Conservation (phyloP, 1,140 invertebrate species). For the Schmidtea mediterranea region DNA sequence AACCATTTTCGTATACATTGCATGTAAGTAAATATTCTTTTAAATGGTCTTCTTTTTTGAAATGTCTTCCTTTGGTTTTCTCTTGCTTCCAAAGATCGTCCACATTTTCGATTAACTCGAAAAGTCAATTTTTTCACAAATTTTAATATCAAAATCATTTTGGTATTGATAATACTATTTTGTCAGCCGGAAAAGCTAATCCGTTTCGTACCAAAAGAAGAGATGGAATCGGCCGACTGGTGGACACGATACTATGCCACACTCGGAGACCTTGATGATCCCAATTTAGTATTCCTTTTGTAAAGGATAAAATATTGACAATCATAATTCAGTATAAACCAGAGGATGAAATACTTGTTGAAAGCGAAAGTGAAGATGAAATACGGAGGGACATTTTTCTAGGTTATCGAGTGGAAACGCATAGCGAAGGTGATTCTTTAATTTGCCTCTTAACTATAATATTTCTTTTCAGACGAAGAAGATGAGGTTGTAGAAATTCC, state of each 20-base stretch:
- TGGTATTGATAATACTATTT: no score
- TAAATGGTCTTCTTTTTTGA: no score
- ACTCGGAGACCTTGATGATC: neutral
- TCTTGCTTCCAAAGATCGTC: no score
- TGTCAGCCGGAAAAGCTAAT: no score
- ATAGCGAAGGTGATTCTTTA: neutral
- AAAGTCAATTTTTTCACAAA: no score
- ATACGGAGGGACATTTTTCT: neutral
- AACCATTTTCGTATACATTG: no score
- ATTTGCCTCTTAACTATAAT: no score
- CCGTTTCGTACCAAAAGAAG: neutral
- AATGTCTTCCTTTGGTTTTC: no score
- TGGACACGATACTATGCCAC: neutral
- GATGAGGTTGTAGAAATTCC: neutral
- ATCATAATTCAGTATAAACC: neutral
- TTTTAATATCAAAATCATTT: no score
- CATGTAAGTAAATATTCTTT: no score
- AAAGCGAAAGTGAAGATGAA: neutral
- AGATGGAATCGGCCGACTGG: neutral
- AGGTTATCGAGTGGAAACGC: neutral
- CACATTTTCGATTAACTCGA: no score
- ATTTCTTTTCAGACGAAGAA: neutral
- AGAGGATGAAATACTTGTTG: neutral
- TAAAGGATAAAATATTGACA: neutral
- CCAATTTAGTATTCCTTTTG: neutral